phyloP scores from a whole-genome alignment of 2,888 invertebrate species.

The Chaetogeoica ovagalla region DNA sequence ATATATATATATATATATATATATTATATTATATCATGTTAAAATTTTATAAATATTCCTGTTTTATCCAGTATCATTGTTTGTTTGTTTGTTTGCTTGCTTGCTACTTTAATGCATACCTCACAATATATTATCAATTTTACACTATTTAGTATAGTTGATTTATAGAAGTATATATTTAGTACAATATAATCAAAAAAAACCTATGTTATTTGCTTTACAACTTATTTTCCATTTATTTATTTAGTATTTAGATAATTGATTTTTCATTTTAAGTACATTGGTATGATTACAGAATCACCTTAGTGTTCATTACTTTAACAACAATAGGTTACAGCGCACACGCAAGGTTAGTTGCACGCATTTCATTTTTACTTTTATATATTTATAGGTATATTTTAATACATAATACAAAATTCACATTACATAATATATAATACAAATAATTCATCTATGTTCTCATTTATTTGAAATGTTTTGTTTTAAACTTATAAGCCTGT shows the following conservation, averaged over 20 bases:
- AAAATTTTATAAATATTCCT: background rate
- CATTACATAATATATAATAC: too few species aligned
- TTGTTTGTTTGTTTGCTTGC: constrained; percentile 12
- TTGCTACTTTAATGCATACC: constrained; percentile 3
- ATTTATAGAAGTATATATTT: background rate
- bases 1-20: background rate
- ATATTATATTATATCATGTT: background rate
- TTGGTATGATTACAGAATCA: constrained; percentile 51
- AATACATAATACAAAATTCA: background rate
- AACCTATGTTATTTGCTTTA: background rate
- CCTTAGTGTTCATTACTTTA: constrained; percentile 50
- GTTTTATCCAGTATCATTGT: background rate
- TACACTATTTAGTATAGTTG: background rate
- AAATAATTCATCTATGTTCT: background rate
- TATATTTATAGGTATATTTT: background rate
- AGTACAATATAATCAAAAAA: constrained; percentile 1
- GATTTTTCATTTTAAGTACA: constrained; percentile 35
- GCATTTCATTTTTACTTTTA: constrained; percentile 31
- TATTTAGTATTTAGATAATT: constrained; percentile 30
- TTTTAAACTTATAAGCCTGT: constrained; percentile 35
- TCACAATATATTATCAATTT: background rate
- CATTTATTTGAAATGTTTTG: background rate
- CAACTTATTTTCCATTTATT: background rate
- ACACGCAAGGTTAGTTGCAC: constrained; percentile 48
- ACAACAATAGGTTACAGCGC: constrained; percentile 47